phyloP scores from a whole-genome alignment of 2,888 invertebrate species.

The Phanerotoma sp. region DNA sequence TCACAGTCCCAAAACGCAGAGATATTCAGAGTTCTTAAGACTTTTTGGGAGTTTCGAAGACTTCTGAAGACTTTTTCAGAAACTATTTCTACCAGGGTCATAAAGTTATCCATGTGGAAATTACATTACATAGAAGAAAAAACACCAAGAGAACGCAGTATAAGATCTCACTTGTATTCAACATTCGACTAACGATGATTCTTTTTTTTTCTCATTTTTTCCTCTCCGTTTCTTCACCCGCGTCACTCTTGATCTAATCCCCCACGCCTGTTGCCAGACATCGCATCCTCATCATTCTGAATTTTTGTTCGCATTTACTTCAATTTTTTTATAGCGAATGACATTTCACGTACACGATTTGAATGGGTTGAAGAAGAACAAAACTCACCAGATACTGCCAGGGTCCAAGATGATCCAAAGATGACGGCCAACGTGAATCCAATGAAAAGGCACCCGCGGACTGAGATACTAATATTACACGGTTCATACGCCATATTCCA shows the following conservation, averaged over 20 bases:
- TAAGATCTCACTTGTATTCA: background rate
- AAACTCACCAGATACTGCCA: slow-evolving; percentile 30
- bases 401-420: slow-evolving; percentile 23
- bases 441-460: slow-evolving; percentile 20
- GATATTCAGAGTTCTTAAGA: no score
- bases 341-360: no score
- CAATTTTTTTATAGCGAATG: background rate
- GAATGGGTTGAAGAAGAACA: background rate
- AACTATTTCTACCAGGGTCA: no score
- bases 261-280: background rate
- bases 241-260: background rate
- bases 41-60: no score
- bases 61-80: no score
- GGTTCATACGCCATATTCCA: slow-evolving; percentile 34
- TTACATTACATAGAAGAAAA: background rate
- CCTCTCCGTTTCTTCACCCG: background rate
- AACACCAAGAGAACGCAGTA: background rate
- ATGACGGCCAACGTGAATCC: slow-evolving; percentile 33
- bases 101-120: background rate
- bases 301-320: background rate
- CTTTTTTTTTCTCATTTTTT: slow-evolving; percentile 1
- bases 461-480: slow-evolving; percentile 13
- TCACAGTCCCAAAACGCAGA: no score
- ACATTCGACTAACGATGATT: slow-evolving; percentile 3
- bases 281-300: slow-evolving; percentile 8